Base-by-base conservation (phyloP, 2,113 vertebrate genomes). In the cattle (Bos taurus) region DNA sequence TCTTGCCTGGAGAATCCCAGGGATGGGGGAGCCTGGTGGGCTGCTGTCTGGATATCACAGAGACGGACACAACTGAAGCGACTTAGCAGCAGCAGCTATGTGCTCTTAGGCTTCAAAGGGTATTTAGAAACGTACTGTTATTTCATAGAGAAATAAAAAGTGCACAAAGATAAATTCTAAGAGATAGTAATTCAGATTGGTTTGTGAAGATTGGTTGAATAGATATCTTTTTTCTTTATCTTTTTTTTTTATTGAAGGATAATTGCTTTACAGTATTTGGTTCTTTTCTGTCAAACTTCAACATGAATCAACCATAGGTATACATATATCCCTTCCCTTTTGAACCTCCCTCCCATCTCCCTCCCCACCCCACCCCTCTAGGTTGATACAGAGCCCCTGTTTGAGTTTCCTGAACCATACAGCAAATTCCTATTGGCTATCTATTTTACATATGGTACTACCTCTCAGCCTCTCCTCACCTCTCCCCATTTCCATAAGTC, bases 161-260 rank as follows among this genome's bases (percentile, higher is more conserved):
- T 85, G 0, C 36, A 91, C 30, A 83, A 83, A 60, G n/a, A 67
- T 16, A 82, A 74, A 90, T 95, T 91, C 88, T 86, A 64, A 95
- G 62, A 85, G 56, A 74, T 14, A 36, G 86, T 62, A 40, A 50
- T 78, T 93, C 57, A 60, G 74, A 97, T 95, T 95, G 60, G 30
- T 83, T 86, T 97, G 48, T 93, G 84, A 90, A 95, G 86, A 96
- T 93, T 91, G 74, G 86, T 48, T 90, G 59, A 97, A 94, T 83
- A 95, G 91, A 64, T 17, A 11, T 12, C 5, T 23, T 40, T 40
- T 71, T 23, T 71, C 7, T 9, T n/a, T n/a, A 2, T 67, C 4
- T 6, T 11, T 11, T 64, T 64, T n/a, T 71, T 36, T 19, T 5
- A 71, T 23, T 71, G 19, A 23, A 71, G n/a, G n/a, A 71, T 71